Percentiles rank a stretch among this genome's conserved stretches.
Conservation (phyloP, 2,888 invertebrate genomes). For the Bugula neritina region DNA sequence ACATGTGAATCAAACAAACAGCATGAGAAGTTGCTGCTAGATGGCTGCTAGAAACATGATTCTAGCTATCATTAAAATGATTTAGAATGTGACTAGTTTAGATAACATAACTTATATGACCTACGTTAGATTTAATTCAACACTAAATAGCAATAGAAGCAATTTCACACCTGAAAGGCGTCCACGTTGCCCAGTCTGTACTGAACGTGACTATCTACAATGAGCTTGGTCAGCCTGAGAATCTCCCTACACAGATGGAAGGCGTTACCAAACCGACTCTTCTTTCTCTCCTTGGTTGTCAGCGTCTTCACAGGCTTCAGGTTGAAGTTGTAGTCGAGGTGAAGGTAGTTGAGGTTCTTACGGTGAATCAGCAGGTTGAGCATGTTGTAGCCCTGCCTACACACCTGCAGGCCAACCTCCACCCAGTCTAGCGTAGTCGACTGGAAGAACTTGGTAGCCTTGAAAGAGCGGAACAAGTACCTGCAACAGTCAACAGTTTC, state of each 20-base stretch:
- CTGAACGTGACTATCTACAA: conserved; percentile 98
- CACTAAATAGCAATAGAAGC: no score
- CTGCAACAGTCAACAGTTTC: conserved; percentile 51
- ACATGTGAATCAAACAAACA: no score
- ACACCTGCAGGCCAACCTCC: conserved; percentile 93
- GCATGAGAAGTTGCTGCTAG: no score
- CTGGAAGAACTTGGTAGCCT: conserved; percentile 99
- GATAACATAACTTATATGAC: no score
- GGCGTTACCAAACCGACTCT: conserved; percentile 72
- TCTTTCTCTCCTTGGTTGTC: conserved; percentile 98
- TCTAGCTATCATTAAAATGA: no score
- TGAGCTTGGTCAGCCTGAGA: conserved; percentile 90
- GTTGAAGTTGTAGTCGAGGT: conserved; percentile 99
- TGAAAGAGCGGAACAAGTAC: conserved; percentile 96
- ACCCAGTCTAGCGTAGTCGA: conserved; percentile 99
- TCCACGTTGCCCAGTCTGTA: conserved; percentile 98
- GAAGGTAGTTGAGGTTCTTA: conserved; percentile 97
- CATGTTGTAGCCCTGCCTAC: conserved; percentile 99
- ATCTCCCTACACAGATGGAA: conserved; percentile 99
- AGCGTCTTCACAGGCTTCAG: conserved; percentile 98
- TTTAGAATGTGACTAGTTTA: no score
- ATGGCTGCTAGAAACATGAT: no score
- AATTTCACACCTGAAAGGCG: conserved; percentile 72
- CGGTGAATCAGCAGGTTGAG: conserved; percentile 95
- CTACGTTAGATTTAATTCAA: no score